Base-by-base conservation (phyloP, 2,888 invertebrate genomes). In the Palloptera scutellata region DNA sequence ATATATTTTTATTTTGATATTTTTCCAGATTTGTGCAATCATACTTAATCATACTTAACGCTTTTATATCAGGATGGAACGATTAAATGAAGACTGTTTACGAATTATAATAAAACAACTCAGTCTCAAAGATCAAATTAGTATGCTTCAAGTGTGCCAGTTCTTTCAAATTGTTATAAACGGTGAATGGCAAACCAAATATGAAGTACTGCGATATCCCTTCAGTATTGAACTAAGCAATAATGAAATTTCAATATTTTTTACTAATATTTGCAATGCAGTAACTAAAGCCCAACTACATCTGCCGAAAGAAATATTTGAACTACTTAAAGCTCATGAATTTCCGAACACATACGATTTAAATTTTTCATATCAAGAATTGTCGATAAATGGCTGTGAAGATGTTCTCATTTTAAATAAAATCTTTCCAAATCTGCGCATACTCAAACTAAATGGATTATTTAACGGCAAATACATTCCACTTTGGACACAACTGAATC, bases 361-460 rank as follows among this genome's bases (percentile, higher is more conserved):
- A 8, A 40, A 40, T 13, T 19, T 64, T 51, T 15, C 55, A 13
- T n/a, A 51, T 15, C 1, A 42, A n/a, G 6, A 5, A 15, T 10
- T 42, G 3, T 13, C 48, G 10, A 12, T 58, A 19, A 12, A 57
- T 48, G 40, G 30, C 17, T 0, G 13, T 13, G 51, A 57, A 19
- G 48, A 48, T n/a, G 51, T 51, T 15, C 41, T 30, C 19, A 58
- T 1, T 8, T 58, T 64, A n/a, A 9, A 41, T 48, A 41, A 48
- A 45, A 64, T 51, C n/a, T 64, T 64, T 51, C 64, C 64, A 4
- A 64, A 58, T 41, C 1, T 64, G 51, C 30, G 13, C 17, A 41
- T 20, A 20, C n/a, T 64, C 40, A 13, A 19, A 41, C 64, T 57
- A 42, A 15, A 9, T 9, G 64, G 64, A 48, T 57, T 51, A 48